Conservation (phyloP, 2,797 vertebrate species). For the Stomatorhinus walkeri region DNA sequence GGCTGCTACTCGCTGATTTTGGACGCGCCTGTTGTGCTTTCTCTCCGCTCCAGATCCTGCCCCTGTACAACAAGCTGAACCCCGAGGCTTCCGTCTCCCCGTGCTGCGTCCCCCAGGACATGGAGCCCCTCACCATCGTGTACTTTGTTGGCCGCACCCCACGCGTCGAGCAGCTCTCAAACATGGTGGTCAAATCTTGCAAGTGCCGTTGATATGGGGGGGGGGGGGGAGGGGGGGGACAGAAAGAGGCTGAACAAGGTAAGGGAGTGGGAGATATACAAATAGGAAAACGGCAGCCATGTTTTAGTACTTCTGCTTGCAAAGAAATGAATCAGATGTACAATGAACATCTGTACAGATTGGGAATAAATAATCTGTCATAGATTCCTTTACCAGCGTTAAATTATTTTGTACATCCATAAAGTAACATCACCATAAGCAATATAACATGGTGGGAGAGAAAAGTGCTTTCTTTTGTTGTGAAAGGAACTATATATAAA, state of each 20-base stretch:
- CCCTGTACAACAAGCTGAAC: conserved; percentile 73
- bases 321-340: conserved; percentile 11
- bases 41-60: conserved; percentile 57
- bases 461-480: neutral
- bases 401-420: neutral
- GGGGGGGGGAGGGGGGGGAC: neutral
- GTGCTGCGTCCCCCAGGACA: conserved; percentile 72
- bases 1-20: neutral
- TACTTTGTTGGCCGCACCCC: conserved; percentile 68
- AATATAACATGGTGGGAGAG: neutral
- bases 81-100: conserved; percentile 68
- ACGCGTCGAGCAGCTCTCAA: conserved; percentile 71
- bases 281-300: neutral
- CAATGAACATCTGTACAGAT: conserved; percentile 36
- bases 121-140: conserved; percentile 74
- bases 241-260: neutral
- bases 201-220: conserved; percentile 61
- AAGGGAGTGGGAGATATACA: conserved; percentile 32
- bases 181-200: conserved; percentile 74
- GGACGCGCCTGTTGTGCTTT: neutral
- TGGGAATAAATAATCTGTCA: neutral
- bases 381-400: neutral
- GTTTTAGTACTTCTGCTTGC: neutral
- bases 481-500: neutral
- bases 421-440: neutral